Evolutionary conservation across 2,113 vertebrate genomes (phyloP).

Genomic region (Peromyscus leucopus): DNA sequence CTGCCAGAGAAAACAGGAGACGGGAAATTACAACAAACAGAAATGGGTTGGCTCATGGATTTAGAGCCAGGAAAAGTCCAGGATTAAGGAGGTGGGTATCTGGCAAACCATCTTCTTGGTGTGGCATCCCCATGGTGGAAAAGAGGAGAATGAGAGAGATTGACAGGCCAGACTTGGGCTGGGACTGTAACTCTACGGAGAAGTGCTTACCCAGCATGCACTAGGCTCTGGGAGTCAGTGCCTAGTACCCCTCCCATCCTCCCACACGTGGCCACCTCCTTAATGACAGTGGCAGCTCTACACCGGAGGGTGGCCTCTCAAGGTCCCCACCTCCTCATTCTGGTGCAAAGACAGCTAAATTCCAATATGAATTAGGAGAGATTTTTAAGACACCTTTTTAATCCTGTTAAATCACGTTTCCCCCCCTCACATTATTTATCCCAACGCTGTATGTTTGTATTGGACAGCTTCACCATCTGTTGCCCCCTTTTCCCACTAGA

Average conservation of each 20-base stretch:
- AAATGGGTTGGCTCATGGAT: background rate
- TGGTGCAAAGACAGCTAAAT: background rate
- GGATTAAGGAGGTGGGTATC: background rate
- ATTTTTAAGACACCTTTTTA: background rate
- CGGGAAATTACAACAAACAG: background rate
- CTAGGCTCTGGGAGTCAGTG: background rate
- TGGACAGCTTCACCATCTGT: background rate
- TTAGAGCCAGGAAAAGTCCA: background rate
- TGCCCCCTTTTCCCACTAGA: background rate
- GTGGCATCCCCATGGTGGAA: fast-evolving
- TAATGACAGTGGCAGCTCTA: background rate
- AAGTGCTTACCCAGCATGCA: background rate
- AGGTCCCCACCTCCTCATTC: background rate
- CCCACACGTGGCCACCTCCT: background rate
- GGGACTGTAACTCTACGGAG: background rate
- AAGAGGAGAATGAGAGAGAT: background rate
- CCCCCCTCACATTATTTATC: background rate
- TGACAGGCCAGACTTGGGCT: background rate
- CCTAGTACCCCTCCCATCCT: background rate
- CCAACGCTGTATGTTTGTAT: background rate
- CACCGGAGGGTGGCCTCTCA: background rate
- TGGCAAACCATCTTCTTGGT: background rate
- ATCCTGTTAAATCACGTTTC: background rate
- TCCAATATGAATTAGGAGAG: background rate
- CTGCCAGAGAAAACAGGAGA: background rate